A percentile compares a stretch with the other conserved stretches of the same genome.
Evolutionary conservation across 2,888 invertebrate genomes (phyloP).

Genomic region (Xylophagus ater): DNA sequence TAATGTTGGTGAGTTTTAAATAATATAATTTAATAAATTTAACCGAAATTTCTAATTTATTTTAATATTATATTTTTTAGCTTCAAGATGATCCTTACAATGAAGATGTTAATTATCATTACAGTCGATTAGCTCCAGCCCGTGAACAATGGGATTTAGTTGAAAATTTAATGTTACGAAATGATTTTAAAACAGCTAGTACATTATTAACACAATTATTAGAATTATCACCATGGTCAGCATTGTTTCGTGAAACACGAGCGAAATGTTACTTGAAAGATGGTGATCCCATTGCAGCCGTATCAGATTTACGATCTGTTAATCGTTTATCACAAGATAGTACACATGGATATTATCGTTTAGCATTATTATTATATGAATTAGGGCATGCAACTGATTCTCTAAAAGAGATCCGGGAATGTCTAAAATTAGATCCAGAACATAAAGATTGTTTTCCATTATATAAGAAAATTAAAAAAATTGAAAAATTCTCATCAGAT

Average conservation of each 20-base stretch:
- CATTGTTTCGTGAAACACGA: conserved; percentile 68
- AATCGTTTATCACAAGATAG: conserved; percentile 88
- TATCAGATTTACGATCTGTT: conserved; percentile 79
- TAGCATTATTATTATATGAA: conserved; percentile 77
- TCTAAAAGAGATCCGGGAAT: conserved; percentile 88
- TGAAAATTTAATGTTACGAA: conserved; percentile 49
- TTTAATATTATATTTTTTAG: conserved; percentile 34
- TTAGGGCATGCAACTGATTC: conserved; percentile 87
- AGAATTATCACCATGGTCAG: conserved; percentile 84
- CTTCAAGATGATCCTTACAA: conserved; percentile 63
- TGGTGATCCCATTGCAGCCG: conserved; percentile 74
- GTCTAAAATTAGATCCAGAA: conserved; percentile 93
- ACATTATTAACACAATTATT: conserved; percentile 52
- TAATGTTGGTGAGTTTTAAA: conserved; percentile 66
- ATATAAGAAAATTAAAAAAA: conserved; percentile 91
- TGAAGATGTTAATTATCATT: conserved; percentile 60
- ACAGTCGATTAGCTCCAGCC: conserved; percentile 52
- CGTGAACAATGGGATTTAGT: conserved; percentile 52
- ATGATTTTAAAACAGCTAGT: conserved; percentile 49
- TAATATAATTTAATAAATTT: neutral
- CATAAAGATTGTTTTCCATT: conserved; percentile 92
- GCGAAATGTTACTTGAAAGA: conserved; percentile 71
- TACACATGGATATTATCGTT: conserved; percentile 55
- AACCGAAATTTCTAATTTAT: neutral
- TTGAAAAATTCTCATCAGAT: conserved; percentile 65